A percentile compares a stretch with the other conserved stretches of the same genome.
phyloP scores from a whole-genome alignment of 92 coral and sea anemone genomes.

The Porites cylindrica region DNA sequence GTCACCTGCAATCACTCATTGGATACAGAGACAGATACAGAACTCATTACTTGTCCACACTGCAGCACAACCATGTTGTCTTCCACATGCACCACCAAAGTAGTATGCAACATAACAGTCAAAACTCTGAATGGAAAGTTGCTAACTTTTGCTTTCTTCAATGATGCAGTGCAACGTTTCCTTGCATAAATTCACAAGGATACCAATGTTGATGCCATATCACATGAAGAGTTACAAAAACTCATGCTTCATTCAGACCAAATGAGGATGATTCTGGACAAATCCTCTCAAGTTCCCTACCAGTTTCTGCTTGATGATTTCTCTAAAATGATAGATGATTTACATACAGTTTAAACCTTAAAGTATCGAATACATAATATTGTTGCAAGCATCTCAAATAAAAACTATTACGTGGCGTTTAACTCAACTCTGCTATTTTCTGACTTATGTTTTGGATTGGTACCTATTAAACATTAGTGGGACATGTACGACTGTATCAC shows the following conservation, averaged over 20 bases:
- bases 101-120: constrained; percentile 20
- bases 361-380: too few relatives aligned
- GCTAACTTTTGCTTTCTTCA: constrained; percentile 52
- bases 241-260: constrained; percentile 33
- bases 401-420: too few relatives aligned
- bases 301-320: constrained; percentile 30
- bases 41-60: constrained; percentile 36
- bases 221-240: constrained; percentile 37
- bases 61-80: constrained; percentile 63
- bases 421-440: too few relatives aligned
- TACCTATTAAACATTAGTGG: too few relatives aligned
- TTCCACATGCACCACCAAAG: constrained; percentile 35
- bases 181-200: constrained; percentile 42
- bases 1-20: constrained; percentile 42
- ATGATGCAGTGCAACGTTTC: constrained; percentile 55
- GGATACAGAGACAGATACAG: constrained; percentile 42
- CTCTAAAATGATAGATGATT: too few relatives aligned
- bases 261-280: constrained; percentile 49
- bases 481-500: too few relatives aligned
- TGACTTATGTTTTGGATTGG: too few relatives aligned
- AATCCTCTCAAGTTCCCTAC: constrained; percentile 32
- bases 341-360: too few relatives aligned
- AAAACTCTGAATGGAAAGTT: constrained; percentile 36
- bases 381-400: too few relatives aligned
- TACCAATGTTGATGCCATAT: constrained; percentile 28